phyloP scores from a whole-genome alignment of 2,888 invertebrate genomes.

The Sipha maydis region DNA sequence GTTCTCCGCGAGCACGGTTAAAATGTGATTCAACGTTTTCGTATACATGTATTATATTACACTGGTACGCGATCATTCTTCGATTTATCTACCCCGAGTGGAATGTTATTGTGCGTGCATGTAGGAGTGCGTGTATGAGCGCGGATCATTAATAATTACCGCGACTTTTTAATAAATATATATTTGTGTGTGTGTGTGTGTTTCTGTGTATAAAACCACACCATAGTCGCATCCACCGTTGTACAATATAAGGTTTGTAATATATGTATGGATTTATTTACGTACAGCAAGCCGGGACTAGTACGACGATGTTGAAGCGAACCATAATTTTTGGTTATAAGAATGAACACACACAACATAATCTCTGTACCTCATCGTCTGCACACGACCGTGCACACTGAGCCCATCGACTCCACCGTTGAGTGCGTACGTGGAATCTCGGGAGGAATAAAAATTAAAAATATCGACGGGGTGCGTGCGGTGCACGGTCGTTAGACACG shows the following conservation, averaged over 20 bases:
- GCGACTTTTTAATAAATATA: neutral
- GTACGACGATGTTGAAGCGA: neutral
- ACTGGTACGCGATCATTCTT: constrained; percentile 5
- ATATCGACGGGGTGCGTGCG: neutral
- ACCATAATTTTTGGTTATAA: neutral
- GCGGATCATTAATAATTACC: constrained; percentile 26
- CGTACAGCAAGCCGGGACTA: neutral
- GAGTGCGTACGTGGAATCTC: neutral
- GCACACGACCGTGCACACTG: neutral
- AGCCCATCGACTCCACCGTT: neutral
- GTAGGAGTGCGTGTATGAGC: neutral
- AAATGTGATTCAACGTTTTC: constrained; percentile 47
- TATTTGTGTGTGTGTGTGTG: no score
- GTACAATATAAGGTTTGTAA: no score
- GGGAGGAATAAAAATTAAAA: neutral
- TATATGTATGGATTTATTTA: neutral
- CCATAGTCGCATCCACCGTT: no score
- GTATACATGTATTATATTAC: neutral
- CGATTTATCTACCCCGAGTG: constrained; percentile 40
- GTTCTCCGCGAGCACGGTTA: constrained; percentile 41
- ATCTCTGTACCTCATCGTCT: no score
- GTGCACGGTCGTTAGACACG: no score
- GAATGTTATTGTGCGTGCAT: neutral
- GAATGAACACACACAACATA: no score
- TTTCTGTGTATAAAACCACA: no score